Percentiles rank a stretch among this genome's conserved stretches.
phyloP scores from a whole-genome alignment of 2,888 invertebrate genomes.

The Heliconius cydno region DNA sequence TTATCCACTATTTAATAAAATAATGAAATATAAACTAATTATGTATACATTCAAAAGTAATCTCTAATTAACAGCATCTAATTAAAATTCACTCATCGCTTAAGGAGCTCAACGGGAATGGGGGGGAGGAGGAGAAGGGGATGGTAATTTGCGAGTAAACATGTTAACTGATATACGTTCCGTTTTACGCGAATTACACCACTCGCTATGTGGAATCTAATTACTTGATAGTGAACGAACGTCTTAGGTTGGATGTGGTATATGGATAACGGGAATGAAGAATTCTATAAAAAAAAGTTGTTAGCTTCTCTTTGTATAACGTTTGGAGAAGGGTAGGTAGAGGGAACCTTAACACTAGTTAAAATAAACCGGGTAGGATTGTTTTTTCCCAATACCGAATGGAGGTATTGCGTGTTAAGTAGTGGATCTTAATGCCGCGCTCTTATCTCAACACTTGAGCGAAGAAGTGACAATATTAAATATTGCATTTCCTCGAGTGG shows the following conservation, averaged over 20 bases:
- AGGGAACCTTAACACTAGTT: too few species aligned
- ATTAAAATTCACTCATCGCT: conserved; percentile 46
- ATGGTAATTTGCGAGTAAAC: conserved; percentile 69
- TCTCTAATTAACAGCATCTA: conserved; percentile 46
- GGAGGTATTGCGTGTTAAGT: too few species aligned
- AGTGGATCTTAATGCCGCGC: too few species aligned
- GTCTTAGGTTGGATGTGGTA: conserved; percentile 55
- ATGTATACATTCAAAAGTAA: conserved; percentile 38
- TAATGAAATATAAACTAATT: conserved; percentile 18
- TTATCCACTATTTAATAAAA: neutral
- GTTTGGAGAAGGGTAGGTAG: too few species aligned
- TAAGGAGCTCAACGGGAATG: conserved; percentile 37
- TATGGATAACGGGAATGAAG: neutral
- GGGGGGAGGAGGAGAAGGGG: neutral
- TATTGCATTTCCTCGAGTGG: too few species aligned
- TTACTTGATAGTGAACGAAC: conserved; percentile 60
- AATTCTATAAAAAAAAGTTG: neutral
- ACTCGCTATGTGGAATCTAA: conserved; percentile 75
- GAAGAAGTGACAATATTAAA: too few species aligned
- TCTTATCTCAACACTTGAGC: too few species aligned
- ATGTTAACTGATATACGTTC: conserved; percentile 70
- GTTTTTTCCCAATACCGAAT: too few species aligned
- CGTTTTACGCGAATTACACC: conserved; percentile 80
- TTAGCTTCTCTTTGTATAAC: neutral
- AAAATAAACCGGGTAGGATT: too few species aligned